Percentiles rank a stretch among this genome's conserved stretches.
These are phyloP conservation scores for Pollenia angustigena DNA, from an alignment of 2,888 invertebrate genomes.

Conservation along the genomic window DNA sequence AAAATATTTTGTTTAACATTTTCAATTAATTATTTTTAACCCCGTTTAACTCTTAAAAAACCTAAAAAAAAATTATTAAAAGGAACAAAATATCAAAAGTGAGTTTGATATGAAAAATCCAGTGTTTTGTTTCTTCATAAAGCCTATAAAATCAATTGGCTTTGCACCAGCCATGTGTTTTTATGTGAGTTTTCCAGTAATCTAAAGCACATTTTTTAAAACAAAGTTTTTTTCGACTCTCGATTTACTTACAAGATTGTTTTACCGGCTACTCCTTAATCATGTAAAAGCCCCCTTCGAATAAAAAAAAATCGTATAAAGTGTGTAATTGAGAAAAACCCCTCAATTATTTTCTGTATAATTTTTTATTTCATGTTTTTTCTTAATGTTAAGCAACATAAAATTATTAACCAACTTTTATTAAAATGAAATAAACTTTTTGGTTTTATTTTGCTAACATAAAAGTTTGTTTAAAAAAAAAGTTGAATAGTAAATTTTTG, in stretches of 20 bases:
- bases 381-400: constrained; percentile 32
- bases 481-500: constrained; percentile 45
- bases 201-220: constrained; percentile 32
- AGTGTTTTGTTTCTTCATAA: background rate
- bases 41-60: background rate
- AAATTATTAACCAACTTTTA: background rate
- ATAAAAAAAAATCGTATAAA: background rate
- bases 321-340: constrained; percentile 19
- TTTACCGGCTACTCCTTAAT: constrained; percentile 68
- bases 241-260: constrained; percentile 58
- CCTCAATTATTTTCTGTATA: constrained; percentile 49
- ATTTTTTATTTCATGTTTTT: constrained; percentile 5
- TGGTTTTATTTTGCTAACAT: background rate
- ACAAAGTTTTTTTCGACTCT: constrained; percentile 42
- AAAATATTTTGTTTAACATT: background rate
- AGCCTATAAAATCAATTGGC: background rate
- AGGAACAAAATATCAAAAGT: background rate
- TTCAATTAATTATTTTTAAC: background rate
- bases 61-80: background rate
- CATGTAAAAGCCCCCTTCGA: constrained; percentile 55
- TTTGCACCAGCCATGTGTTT: background rate
- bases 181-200: background rate
- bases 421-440: background rate
- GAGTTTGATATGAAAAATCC: background rate
- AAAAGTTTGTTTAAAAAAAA: background rate